These are phyloP conservation scores for Ptychobarbus kaznakovi DNA, from an alignment of 2,797 vertebrate genomes.

Conservation along the genomic window DNA sequence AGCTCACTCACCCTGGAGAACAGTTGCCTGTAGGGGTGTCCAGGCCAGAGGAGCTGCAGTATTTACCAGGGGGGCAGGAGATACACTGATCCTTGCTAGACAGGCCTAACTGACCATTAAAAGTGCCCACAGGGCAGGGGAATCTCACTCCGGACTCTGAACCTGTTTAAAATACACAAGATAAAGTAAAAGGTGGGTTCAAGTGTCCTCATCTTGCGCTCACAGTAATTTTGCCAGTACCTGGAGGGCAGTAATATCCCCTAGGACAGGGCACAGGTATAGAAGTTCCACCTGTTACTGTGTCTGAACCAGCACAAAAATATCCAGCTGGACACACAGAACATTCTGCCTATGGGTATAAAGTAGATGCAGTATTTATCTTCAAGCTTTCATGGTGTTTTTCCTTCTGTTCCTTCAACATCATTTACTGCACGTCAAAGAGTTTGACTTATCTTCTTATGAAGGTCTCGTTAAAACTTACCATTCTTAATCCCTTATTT, in stretches of 20 bases:
- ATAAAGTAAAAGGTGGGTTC: conserved; percentile 21
- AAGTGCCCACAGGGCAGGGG: conserved; percentile 81
- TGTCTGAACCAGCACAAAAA: conserved; percentile 75
- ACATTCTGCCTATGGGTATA: conserved; percentile 73
- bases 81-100: conserved; percentile 73
- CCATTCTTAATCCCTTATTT: neutral
- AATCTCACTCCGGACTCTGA: conserved; percentile 73
- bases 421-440: neutral
- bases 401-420: neutral
- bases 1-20: conserved; percentile 76
- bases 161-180: conserved; percentile 65
- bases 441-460: too few relatives aligned
- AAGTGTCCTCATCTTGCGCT: neutral
- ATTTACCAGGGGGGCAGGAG: conserved; percentile 79
- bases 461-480: neutral
- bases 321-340: conserved; percentile 80
- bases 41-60: conserved; percentile 78
- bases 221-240: conserved; percentile 63
- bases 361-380: neutral
- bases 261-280: conserved; percentile 75
- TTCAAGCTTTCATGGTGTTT: neutral
- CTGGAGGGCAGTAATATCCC: conserved; percentile 82
- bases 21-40: conserved; percentile 76
- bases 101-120: conserved; percentile 74
- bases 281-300: conserved; percentile 66